Evolutionary conservation across 2,113 vertebrate species (phyloP), one percentile per base, ranked within the genome.

Genomic region (Myotis davidii): DNA sequence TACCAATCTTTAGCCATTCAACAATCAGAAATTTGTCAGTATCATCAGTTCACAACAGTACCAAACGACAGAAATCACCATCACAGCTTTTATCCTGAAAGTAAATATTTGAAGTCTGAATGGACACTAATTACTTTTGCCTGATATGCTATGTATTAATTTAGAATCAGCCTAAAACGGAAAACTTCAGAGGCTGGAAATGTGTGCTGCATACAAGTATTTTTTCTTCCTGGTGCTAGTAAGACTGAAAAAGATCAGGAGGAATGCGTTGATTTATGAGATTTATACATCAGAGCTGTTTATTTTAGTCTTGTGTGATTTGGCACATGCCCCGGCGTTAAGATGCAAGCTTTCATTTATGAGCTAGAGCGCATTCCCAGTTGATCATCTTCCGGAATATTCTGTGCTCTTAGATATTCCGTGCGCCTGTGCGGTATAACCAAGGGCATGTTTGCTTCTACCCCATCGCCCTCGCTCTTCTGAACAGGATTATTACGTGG

Each of bases 401-500:
- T 39, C 39, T 39, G 39, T 27, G 17, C 50, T 48, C 42, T 69
- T n/a, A 42, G 45, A 4, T 50, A 29, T 76, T 69, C 76, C 54
- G 9, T 37, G 18, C 37, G 56, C 32, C n/a, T n/a, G 6, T 7
- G 6, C 45, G 34, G 18, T 2, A 34, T 61, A 39, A 52, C 23
- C 6, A 2, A 32, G 42, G 83, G 16, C 4, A 4, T 93, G 23
- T 2, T 3, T 76, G 4, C 61, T 76, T 69, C 65, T 59, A 3
- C 2, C 8, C 6, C 13, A 29, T 56, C 34, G 10, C 6, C 20
- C 10, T 2, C 17, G 93, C 95, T 93, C 50, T 79, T 97, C 97
- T 86, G 94, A 50, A 59, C 95, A 99, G 99, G 99, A 99, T 88
- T 98, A 99, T 96, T 99, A 99, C 50, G 98, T 99, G 1, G 98